These are phyloP conservation scores for Acropternis orthonyx DNA, from an alignment of 2,797 vertebrate species.

Conservation along the genomic window DNA sequence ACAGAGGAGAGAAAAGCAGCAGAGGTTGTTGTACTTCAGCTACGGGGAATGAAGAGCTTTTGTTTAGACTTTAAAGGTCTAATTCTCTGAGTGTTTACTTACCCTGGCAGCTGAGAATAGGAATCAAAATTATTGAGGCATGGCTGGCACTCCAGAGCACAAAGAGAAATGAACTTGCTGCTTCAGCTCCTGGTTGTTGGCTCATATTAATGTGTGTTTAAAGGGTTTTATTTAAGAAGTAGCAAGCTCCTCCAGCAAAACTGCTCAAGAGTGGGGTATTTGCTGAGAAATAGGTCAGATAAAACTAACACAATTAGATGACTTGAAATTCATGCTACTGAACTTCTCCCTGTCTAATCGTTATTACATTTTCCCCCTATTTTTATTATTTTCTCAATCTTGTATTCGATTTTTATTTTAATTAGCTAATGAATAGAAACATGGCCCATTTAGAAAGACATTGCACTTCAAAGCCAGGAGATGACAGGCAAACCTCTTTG, in stretches of 20 bases:
- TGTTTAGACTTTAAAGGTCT: background rate
- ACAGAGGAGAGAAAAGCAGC: no score
- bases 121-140: background rate
- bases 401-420: background rate
- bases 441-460: background rate
- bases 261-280: background rate
- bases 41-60: background rate
- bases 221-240: background rate
- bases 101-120: background rate
- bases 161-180: no score
- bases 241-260: background rate
- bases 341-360: background rate
- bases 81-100: background rate
- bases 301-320: background rate
- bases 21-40: no score
- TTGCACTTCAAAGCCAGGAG: background rate
- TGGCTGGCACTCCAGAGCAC: no score
- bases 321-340: background rate
- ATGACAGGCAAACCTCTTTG: background rate
- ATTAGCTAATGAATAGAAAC: constrained; percentile 15
- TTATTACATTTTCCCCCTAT: background rate
- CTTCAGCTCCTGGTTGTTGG: background rate
- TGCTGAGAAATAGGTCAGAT: constrained; percentile 6
- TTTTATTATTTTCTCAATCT: background rate
- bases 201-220: background rate